phyloP scores from a whole-genome alignment of 2,113 vertebrate genomes.

The Strigops habroptila region DNA sequence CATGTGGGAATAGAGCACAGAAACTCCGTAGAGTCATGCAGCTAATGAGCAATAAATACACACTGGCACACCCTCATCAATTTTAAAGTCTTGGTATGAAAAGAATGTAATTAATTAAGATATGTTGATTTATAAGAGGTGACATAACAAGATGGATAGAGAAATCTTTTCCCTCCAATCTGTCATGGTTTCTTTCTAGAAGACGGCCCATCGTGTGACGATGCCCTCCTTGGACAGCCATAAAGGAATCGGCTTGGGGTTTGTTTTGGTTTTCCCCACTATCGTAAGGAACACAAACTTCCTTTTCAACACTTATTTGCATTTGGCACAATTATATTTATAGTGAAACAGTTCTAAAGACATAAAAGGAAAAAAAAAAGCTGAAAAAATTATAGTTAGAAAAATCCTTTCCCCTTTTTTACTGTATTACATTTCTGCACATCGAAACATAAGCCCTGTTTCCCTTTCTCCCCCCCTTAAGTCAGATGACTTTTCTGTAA shows the following conservation, averaged over 20 bases:
- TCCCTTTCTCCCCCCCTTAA: slow-evolving; percentile 36
- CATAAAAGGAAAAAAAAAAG: slow-evolving; percentile 44
- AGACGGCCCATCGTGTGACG: background rate
- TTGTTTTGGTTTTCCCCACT: background rate
- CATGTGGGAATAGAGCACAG: slow-evolving; percentile 41
- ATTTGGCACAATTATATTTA: slow-evolving; percentile 37
- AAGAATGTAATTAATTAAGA: slow-evolving; percentile 59
- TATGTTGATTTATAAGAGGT: slow-evolving; percentile 58
- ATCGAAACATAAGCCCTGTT: background rate
- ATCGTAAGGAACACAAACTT: background rate
- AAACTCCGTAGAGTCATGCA: slow-evolving; percentile 43
- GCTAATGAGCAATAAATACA: slow-evolving; percentile 74
- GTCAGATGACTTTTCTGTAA: slow-evolving; percentile 70
- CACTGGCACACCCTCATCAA: slow-evolving; percentile 70
- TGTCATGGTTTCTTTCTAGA: slow-evolving; percentile 34
- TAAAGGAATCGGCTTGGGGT: background rate
- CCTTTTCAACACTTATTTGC: slow-evolving; percentile 46
- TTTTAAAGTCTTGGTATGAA: slow-evolving; percentile 54
- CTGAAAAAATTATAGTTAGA: slow-evolving; percentile 60
- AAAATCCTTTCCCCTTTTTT: slow-evolving; percentile 66
- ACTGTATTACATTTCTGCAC: slow-evolving; percentile 38
- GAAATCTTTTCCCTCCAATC: slow-evolving; percentile 65
- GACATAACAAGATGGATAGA: slow-evolving; percentile 72
- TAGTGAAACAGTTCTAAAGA: slow-evolving; percentile 10
- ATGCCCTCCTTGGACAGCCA: background rate